Evolutionary conservation across 37 sponge, comb jelly and placozoan genomes (phyloP).

Genomic region (Ephydatia muelleri): DNA sequence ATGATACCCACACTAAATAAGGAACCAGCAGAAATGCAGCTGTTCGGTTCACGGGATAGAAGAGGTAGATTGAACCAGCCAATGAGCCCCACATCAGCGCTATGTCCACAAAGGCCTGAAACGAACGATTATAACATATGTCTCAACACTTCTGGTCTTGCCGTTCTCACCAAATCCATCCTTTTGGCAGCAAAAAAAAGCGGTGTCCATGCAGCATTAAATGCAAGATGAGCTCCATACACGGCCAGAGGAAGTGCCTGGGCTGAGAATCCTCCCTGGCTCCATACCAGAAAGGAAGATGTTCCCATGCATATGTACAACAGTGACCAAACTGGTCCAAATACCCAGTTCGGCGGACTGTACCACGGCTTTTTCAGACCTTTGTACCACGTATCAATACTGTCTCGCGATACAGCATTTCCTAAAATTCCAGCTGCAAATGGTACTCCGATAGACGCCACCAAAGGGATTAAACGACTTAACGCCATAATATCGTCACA

Average conservation of each 20-base stretch:
- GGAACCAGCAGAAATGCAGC: conserved; percentile 22
- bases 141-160: background rate
- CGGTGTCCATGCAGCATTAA: conserved; percentile 44
- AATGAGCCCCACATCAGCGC: conserved; percentile 7
- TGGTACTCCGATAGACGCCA: background rate
- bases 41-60: conserved; percentile 18
- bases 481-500: background rate
- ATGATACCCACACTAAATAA: conserved; percentile 14
- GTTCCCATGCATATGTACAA: conserved; percentile 47
- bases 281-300: conserved; percentile 51
- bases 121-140: background rate
- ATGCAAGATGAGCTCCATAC: conserved; percentile 38
- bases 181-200: conserved; percentile 36
- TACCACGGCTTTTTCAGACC: conserved; percentile 38
- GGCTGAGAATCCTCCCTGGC: conserved; percentile 30
- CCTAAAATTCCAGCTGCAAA: conserved; percentile 2
- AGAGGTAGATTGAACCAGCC: background rate
- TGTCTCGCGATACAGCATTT: background rate
- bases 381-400: conserved; percentile 36
- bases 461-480: background rate
- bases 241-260: conserved; percentile 30
- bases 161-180: conserved; percentile 30
- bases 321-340: conserved; percentile 55
- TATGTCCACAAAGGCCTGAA: conserved; percentile 20
- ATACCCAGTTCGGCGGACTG: conserved; percentile 61